phyloP scores from a whole-genome alignment of 1,140 invertebrate species.

The Episyrphus balteatus region DNA sequence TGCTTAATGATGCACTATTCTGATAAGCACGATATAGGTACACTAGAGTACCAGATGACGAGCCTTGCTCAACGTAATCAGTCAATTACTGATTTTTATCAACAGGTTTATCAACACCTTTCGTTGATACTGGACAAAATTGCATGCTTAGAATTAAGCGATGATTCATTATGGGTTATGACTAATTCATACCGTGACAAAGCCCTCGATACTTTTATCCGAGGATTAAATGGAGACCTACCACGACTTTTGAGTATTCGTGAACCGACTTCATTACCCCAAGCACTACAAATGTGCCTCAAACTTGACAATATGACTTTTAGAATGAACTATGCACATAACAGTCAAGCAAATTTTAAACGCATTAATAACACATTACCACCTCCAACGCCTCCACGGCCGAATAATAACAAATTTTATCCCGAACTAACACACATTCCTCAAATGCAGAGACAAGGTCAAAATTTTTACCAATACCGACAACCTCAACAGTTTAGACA shows the following conservation, averaged over 20 bases:
- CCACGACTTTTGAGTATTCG: conserved; percentile 4
- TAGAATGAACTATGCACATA: not conserved
- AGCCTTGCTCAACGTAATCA: not conserved
- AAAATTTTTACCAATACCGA: too few species aligned
- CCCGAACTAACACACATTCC: too few species aligned
- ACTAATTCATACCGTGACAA: conserved; percentile 9
- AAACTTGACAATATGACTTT: conserved; percentile 10
- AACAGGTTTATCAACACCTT: not conserved
- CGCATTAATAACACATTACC: not conserved
- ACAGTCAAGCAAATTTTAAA: too few species aligned
- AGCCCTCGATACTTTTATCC: conserved; percentile 6
- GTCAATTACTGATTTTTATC: not conserved
- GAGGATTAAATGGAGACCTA: conserved; percentile 5
- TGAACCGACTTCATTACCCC: conserved; percentile 7
- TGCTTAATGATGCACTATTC: not conserved
- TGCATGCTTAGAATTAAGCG: not conserved
- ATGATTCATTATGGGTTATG: not conserved
- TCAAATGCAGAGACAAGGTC: too few species aligned
- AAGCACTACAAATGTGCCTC: conserved; percentile 9
- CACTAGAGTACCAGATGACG: conserved; percentile 3
- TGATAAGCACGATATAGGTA: conserved; percentile 1
- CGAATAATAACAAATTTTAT: too few species aligned
- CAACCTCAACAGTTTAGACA: not conserved
- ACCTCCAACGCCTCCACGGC: too few species aligned
- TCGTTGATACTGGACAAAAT: conserved; percentile 1